A percentile compares a stretch with the other conserved stretches of the same genome.
Conservation (phyloP, 2,888 invertebrate species). For the Halictus ligatus region DNA sequence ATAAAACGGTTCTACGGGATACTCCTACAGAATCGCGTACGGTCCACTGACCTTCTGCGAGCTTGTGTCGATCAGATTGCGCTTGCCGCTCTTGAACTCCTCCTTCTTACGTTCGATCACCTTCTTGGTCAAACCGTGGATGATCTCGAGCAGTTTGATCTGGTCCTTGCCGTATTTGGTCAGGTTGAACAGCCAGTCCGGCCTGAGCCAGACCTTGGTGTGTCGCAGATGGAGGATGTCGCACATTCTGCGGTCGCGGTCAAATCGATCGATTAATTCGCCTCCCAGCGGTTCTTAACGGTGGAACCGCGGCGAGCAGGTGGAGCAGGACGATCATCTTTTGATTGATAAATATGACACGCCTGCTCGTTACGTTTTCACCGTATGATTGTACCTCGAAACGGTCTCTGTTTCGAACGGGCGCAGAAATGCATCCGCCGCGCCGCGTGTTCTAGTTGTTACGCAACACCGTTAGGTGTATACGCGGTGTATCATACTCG, state of each 20-base stretch:
- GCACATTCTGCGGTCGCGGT: slow-evolving; percentile 87
- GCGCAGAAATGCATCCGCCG: not conserved
- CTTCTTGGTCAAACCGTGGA: slow-evolving; percentile 92
- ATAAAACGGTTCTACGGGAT: not conserved
- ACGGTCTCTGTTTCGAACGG: not conserved
- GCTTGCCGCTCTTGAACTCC: slow-evolving; percentile 89
- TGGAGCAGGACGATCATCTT: not conserved
- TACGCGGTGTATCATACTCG: not conserved
- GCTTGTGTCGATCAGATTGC: slow-evolving; percentile 80
- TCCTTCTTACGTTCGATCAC: slow-evolving; percentile 92
- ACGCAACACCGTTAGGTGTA: slow-evolving; percentile 16
- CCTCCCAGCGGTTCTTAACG: too few species aligned
- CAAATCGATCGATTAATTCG: not conserved
- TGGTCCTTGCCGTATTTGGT: slow-evolving; percentile 91
- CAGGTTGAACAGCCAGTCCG: slow-evolving; percentile 91
- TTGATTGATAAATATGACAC: not conserved
- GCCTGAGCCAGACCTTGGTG: slow-evolving; percentile 91
- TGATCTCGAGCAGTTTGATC: slow-evolving; percentile 90
- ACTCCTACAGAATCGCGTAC: not conserved
- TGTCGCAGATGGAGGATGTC: slow-evolving; percentile 93
- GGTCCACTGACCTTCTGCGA: slow-evolving; percentile 52
- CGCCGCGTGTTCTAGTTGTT: slow-evolving; percentile 15
- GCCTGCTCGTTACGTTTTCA: not conserved
- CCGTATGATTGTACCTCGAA: not conserved
- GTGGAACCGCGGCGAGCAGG: not conserved